Evolutionary conservation across 1,140 invertebrate genomes (phyloP).

Genomic region (Palaemon carinicauda): DNA sequence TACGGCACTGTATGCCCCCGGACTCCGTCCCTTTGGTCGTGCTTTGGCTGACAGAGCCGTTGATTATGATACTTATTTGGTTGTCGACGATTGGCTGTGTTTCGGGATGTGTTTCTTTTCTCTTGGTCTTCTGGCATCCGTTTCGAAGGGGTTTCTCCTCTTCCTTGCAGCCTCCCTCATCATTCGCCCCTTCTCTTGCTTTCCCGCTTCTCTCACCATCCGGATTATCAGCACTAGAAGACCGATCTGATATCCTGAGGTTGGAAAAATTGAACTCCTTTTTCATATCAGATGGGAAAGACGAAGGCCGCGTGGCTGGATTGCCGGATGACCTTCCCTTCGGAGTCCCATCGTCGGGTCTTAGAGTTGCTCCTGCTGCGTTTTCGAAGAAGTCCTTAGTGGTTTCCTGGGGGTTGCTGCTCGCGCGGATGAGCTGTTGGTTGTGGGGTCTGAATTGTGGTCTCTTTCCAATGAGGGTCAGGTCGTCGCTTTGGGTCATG

Average conservation of each 20-base stretch:
- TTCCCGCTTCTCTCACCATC: no score
- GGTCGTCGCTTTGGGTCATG: slow-evolving; percentile 28
- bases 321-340: background rate
- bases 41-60: background rate
- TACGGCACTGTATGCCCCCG: background rate
- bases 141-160: no score
- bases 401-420: background rate
- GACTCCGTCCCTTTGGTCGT: background rate
- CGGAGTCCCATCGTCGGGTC: background rate
- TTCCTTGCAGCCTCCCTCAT: no score
- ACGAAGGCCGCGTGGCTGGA: background rate
- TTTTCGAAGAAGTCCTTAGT: background rate
- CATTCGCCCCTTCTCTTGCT: no score
- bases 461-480: slow-evolving; percentile 9
- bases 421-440: background rate
- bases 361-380: background rate
- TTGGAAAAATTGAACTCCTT: background rate
- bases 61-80: background rate
- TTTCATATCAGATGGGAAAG: background rate
- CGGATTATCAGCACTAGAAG: no score
- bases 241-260: no score
- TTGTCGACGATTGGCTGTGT: no score
- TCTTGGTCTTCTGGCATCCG: no score
- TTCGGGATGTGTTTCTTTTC: no score
- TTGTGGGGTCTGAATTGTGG: background rate